phyloP scores from a whole-genome alignment of 1,140 invertebrate species.

The Cylas formicarius region DNA sequence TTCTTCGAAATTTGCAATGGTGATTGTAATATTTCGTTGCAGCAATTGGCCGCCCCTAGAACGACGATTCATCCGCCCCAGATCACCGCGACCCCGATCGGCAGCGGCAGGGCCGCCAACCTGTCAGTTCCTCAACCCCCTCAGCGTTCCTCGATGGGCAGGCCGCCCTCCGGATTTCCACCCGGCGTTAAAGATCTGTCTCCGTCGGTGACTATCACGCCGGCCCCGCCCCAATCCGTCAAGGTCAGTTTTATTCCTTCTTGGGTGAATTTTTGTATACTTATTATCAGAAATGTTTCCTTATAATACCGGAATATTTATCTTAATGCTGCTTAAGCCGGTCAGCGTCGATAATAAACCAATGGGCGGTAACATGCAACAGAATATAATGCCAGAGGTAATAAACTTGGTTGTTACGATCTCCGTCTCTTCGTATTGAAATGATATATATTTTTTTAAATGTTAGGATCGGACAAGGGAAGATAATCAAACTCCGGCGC shows the following conservation, averaged over 20 bases:
- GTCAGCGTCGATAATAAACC: conserved; percentile 35
- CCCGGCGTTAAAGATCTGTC: conserved; percentile 41
- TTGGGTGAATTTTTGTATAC: too few relatives aligned
- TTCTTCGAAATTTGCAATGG: neutral
- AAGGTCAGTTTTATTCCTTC: conserved; percentile 42
- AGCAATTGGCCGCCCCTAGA: conserved; percentile 47
- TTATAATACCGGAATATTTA: neutral
- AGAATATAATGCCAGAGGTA: neutral
- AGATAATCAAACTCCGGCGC: conserved; percentile 80
- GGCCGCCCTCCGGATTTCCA: conserved; percentile 32
- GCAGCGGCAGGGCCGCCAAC: conserved; percentile 48
- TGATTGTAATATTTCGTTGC: conserved; percentile 7
- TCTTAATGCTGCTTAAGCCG: conserved; percentile 31
- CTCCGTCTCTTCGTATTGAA: neutral
- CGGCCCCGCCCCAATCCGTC: conserved; percentile 54
- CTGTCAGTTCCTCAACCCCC: conserved; percentile 55
- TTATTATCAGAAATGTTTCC: too few relatives aligned
- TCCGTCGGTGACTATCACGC: conserved; percentile 58
- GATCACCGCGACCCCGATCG: conserved; percentile 41
- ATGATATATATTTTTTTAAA: conserved; percentile 10
- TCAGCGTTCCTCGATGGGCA: conserved; percentile 37
- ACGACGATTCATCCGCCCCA: conserved; percentile 50
- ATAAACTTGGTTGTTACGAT: neutral
- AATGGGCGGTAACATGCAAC: conserved; percentile 29
- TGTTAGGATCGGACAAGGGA: conserved; percentile 46